Evolutionary conservation across 1,140 invertebrate species (phyloP), one percentile per base, ranked within the genome.

Genomic region (Paraescarpia echinospica): DNA sequence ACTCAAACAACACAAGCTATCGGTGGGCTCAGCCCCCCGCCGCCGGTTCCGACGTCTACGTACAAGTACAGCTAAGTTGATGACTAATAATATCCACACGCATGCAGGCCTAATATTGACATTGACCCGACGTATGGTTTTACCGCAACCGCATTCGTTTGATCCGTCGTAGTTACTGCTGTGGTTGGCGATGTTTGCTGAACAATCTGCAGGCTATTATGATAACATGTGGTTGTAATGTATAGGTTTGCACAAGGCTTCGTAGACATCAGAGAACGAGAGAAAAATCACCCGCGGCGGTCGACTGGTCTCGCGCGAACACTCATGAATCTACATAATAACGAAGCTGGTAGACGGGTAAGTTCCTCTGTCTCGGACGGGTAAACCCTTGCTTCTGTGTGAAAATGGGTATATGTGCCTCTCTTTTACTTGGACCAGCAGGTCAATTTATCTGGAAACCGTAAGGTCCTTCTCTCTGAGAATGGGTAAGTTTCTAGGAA

Each of bases 371-470:
- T n/a, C n/a, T n/a, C n/a, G n/a, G n/a, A n/a, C n/a, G n/a, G n/a
- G n/a, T n/a, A n/a, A n/a, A 59, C 31, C 33, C 48, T 98, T 98
- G 9, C 14, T 90, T 34, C 59, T 77, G 59, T 22, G 18, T 77
- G 12, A 18, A 18, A 77, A 77, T 27, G 12, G 59, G 41, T 41
- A 41, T 4, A 41, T 41, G 4, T 41, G 4, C 59, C 27, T 77
- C 22, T 31, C 59, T 77, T 27, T 77, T 6, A 14, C 14, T 2
- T 18, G 59, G 9, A 77, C 8, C 27, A 18, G 59, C 22, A 77
- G 59, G 59, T 77, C 9, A 2, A 18, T 77, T 31, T 12, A 2
- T 77, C 27, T 77, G 59, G 59, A 31, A 77, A 77, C 59, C 8
- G 59, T 18, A 14, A 77, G 27, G 59, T 12, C 22, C 0, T 31